Evolutionary conservation across 23 tunicate species (phyloP).

Genomic region (Styela plicata): DNA sequence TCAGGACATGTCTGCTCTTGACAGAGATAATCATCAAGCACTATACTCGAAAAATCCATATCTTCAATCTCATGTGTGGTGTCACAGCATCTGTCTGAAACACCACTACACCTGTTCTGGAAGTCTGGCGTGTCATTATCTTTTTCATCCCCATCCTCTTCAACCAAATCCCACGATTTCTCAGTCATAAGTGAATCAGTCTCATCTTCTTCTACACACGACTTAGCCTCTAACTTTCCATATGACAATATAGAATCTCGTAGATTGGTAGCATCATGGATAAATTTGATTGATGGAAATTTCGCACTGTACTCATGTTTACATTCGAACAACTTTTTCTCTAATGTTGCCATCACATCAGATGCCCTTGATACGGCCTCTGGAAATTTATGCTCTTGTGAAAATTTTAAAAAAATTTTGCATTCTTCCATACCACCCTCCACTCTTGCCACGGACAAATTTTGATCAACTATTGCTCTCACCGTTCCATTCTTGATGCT

Average conservation of each 20-base stretch:
- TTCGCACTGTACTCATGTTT: background rate
- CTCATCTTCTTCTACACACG: background rate
- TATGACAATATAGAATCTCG: background rate
- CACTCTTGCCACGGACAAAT: background rate
- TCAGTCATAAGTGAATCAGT: slow-evolving; percentile 1
- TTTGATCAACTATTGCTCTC: background rate
- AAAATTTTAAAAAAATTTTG: background rate
- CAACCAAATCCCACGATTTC: slow-evolving; percentile 21
- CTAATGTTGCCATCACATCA: background rate
- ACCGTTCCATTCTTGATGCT: slow-evolving; percentile 6
- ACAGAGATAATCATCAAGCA: background rate
- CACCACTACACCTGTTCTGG: background rate
- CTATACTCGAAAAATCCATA: slow-evolving; percentile 12
- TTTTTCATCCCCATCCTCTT: background rate
- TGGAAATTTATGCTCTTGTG: background rate
- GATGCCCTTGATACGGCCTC: background rate
- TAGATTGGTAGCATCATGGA: background rate
- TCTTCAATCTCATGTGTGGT: slow-evolving; percentile 17
- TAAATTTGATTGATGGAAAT: slow-evolving; percentile 8
- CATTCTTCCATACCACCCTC: background rate
- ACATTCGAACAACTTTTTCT: background rate
- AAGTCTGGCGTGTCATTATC: background rate
- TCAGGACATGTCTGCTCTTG: background rate
- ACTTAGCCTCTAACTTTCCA: slow-evolving; percentile 17
- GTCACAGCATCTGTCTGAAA: background rate